phyloP scores from a whole-genome alignment of 2,888 invertebrate genomes.

The Zeuzera pyrina region DNA sequence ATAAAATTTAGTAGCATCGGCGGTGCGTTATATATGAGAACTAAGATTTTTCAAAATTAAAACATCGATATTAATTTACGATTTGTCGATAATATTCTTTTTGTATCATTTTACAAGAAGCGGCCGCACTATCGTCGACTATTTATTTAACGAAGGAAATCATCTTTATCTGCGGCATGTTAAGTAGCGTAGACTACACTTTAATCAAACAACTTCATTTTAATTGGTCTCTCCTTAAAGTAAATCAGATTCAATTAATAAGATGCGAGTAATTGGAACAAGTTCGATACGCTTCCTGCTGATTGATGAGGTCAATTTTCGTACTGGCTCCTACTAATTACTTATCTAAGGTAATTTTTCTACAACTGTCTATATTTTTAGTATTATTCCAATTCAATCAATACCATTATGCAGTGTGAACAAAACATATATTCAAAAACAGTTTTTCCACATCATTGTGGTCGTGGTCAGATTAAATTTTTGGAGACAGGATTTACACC shows the following conservation, averaged over 20 bases:
- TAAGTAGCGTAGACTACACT: constrained; percentile 44
- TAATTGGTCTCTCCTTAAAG: constrained; percentile 40
- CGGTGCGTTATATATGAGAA: background rate
- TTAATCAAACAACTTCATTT: constrained; percentile 49
- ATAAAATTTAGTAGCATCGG: constrained; percentile 1
- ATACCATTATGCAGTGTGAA: background rate
- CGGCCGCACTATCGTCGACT: constrained; percentile 27
- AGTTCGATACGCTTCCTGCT: constrained; percentile 29
- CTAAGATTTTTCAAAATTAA: constrained; percentile 10
- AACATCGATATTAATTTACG: constrained; percentile 36
- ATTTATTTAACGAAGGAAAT: constrained; percentile 43
- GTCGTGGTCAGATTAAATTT: constrained; percentile 27
- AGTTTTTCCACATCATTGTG: constrained; percentile 15
- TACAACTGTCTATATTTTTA: background rate
- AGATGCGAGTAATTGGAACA: constrained; percentile 44
- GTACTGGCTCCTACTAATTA: constrained; percentile 26
- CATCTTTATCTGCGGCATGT: constrained; percentile 40
- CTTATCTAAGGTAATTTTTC: constrained; percentile 8
- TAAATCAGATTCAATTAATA: constrained; percentile 52
- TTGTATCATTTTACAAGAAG: constrained; percentile 24
- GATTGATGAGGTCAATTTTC: constrained; percentile 41
- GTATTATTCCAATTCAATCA: background rate
- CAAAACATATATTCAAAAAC: background rate
- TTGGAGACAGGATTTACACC: constrained; percentile 40
- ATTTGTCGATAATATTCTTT: constrained; percentile 25